Base-by-base conservation (phyloP, 2,888 invertebrate genomes). In the Lepeophtheirus nordmannii region DNA sequence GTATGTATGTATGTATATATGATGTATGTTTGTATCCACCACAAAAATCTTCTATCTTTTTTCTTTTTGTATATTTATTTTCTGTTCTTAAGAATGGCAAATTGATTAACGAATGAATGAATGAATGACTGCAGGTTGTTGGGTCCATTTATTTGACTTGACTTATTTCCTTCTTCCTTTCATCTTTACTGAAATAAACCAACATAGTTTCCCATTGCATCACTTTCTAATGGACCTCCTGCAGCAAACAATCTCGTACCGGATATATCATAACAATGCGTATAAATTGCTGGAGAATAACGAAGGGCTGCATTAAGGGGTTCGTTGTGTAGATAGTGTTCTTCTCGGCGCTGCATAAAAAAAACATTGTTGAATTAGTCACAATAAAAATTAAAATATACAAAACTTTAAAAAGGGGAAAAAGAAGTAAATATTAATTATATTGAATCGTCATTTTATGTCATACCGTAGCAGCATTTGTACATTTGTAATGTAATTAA, bases 231-330 rank as follows among this genome's bases (percentile, higher is more conserved):
- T 0, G 96, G 96, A 0, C 94, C 94, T 10, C 96, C 96, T 11
- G 93, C 94, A 0, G 92, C 86, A 79, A 96, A 96, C 53, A 96
- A 80, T 67, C 91, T 79, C 14, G 91, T 92, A 14, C 93, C 91
- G 69, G 87, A 88, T 71, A 85, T 83, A 76, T 96, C 93, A 76
- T 93, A 94, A 77, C 91, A 91, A 75, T 96, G 94, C 1, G 94
- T 93, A 77, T 94, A 96, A 73, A 96, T 90, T 20, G 94, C 94
- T 39, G 92, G 86, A 68, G 87, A 86, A 76, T 93, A 90, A 77
- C 89, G 87, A 14, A 46, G 14, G 14, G 53, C 14, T 30, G 7
- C 30, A 67, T 86, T 83, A 58, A 73, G 72, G 72, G 86, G 85
- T 77, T 87, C 87, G 73, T 86, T 83, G 71, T 89, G 88, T 69